A percentile compares a stretch with the other conserved stretches of the same genome.
phyloP scores from a whole-genome alignment of 2,797 vertebrate species.

The Pteropus rufus region DNA sequence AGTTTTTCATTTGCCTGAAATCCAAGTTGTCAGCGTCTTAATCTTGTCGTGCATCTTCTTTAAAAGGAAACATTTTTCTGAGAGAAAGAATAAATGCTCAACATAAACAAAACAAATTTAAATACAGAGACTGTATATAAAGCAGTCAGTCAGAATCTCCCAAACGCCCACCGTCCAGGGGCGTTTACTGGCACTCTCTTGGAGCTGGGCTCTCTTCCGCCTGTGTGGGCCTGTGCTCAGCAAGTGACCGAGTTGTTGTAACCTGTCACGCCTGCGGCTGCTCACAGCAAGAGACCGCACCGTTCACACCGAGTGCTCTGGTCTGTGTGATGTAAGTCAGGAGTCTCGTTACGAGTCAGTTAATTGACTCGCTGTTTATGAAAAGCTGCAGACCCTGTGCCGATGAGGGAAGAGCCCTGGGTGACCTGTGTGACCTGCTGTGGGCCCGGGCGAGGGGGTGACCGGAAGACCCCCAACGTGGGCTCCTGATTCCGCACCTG shows the following conservation, averaged over 20 bases:
- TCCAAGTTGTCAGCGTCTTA: neutral
- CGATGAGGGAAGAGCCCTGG: neutral
- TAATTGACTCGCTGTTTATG: neutral
- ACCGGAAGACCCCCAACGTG: neutral
- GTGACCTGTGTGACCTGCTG: neutral
- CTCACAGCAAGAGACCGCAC: neutral
- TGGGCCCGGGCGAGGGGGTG: neutral
- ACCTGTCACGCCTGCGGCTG: neutral
- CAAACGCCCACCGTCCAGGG: neutral
- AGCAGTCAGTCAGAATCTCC: neutral
- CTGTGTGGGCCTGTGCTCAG: too few relatives aligned
- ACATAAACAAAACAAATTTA: neutral
- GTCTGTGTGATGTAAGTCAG: neutral
- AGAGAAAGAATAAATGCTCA: neutral
- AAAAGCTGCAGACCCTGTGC: neutral
- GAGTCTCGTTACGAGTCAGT: neutral
- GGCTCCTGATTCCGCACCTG: too few relatives aligned
- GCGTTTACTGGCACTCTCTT: fast-evolving
- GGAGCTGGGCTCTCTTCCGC: neutral
- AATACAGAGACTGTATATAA: neutral
- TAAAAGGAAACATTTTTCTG: neutral
- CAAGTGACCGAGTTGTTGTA: neutral
- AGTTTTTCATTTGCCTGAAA: neutral
- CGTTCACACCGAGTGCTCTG: neutral
- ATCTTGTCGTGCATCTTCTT: neutral